phyloP scores from a whole-genome alignment of 2,888 invertebrate species.

The Scotopteryx bipunctaria region DNA sequence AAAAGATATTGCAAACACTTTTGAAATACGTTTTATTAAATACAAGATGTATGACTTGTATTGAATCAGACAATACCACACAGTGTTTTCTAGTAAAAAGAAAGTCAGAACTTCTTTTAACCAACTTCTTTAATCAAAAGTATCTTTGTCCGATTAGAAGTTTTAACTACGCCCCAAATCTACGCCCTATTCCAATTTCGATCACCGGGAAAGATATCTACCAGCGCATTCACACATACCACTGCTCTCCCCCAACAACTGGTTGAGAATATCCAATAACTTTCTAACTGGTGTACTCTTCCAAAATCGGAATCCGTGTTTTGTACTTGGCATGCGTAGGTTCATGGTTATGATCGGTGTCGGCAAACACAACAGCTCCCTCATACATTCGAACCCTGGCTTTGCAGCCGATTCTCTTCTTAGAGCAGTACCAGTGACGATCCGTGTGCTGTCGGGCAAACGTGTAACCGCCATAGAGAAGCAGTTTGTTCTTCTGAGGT shows the following conservation, averaged over 20 bases:
- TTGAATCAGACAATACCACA: no score
- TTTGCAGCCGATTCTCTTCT: slow-evolving; percentile 48
- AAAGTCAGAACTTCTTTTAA: no score
- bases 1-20: no score
- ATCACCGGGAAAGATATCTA: not conserved
- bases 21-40: no score
- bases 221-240: not conserved
- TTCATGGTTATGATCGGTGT: slow-evolving; percentile 14
- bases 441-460: slow-evolving; percentile 46
- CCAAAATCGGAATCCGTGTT: not conserved
- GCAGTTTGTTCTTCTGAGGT: slow-evolving; percentile 41
- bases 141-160: no score
- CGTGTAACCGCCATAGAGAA: slow-evolving; percentile 40
- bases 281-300: no score
- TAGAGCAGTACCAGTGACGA: slow-evolving; percentile 54
- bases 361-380: slow-evolving; percentile 5
- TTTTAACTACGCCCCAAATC: no score
- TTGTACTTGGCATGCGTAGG: not conserved
- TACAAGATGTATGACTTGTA: no score
- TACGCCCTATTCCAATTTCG: no score
- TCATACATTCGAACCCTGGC: slow-evolving; percentile 23
- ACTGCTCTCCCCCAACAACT: not conserved
- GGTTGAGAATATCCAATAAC: no score
- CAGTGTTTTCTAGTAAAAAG: no score
- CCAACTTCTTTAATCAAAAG: no score